Conservation (phyloP, 2,113 vertebrate genomes). For the Gnathonemus echidnorhynchus region DNA sequence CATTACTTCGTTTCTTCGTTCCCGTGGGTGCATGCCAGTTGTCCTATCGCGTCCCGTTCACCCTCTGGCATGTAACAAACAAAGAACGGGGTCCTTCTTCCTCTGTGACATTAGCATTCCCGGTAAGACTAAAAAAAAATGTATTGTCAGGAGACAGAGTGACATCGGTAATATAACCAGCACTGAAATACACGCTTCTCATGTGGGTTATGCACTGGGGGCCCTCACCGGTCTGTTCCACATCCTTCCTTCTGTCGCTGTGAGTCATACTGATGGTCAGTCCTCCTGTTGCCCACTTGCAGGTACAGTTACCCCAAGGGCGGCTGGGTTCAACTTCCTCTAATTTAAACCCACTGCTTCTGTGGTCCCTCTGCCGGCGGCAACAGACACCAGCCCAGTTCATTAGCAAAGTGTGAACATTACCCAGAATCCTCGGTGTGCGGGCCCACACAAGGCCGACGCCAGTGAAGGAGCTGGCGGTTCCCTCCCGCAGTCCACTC, state of each 20-base stretch:
- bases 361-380: not conserved
- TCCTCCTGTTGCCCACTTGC: not conserved
- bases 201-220: not conserved
- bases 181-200: not conserved
- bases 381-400: not conserved
- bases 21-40: not conserved
- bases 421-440: constrained; percentile 9
- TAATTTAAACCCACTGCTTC: not conserved
- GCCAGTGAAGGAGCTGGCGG: not conserved
- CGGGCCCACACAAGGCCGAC: not conserved
- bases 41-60: not conserved
- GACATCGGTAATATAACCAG: not conserved
- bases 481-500: not conserved
- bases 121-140: not conserved
- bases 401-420: not conserved
- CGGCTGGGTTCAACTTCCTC: not conserved
- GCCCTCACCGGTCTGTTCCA: not conserved
- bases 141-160: not conserved
- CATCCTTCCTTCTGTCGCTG: not conserved
- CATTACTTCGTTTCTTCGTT: not conserved
- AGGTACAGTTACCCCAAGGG: not conserved
- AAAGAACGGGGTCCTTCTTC: not conserved
- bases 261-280: not conserved
- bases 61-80: not conserved
- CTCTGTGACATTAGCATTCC: not conserved